These are phyloP conservation scores for Parthenolecanium corni DNA, from an alignment of 2,888 invertebrate genomes.

Conservation along the genomic window DNA sequence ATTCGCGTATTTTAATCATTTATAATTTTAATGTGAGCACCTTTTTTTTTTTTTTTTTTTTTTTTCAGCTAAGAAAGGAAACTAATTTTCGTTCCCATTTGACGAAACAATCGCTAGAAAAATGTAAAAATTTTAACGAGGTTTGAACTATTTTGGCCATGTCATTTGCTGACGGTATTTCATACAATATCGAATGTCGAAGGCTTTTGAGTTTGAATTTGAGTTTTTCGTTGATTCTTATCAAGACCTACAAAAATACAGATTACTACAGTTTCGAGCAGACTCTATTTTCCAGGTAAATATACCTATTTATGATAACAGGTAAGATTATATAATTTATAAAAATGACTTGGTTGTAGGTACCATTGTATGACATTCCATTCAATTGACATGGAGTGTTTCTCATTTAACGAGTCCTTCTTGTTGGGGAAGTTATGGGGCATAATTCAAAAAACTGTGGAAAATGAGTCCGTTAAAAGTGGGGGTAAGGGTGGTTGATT, in stretches of 20 bases:
- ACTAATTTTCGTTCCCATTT: not conserved
- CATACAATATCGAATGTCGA: constrained; percentile 21
- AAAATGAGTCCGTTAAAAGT: too few relatives aligned
- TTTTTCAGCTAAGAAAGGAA: not conserved
- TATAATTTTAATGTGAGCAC: too few relatives aligned
- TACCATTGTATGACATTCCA: too few relatives aligned
- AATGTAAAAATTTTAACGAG: constrained; percentile 8
- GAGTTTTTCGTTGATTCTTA: constrained; percentile 33
- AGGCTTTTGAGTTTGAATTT: constrained; percentile 35
- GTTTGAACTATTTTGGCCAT: not conserved
- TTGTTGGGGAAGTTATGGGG: too few relatives aligned
- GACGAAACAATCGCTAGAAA: not conserved
- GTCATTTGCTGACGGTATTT: constrained; percentile 22
- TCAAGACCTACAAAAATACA: constrained; percentile 36
- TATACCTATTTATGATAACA: too few relatives aligned
- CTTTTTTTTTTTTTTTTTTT: not conserved
- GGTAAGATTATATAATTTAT: too few relatives aligned
- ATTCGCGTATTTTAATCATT: too few relatives aligned
- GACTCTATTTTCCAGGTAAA: constrained; percentile 38
- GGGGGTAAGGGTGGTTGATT: too few relatives aligned
- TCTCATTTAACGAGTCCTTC: too few relatives aligned
- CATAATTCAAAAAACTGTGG: too few relatives aligned
- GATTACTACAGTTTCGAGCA: constrained; percentile 37
- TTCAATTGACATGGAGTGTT: too few relatives aligned
- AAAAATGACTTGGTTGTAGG: too few relatives aligned